phyloP scores from a whole-genome alignment of 2,113 vertebrate species.

The Myotis brandtii region DNA sequence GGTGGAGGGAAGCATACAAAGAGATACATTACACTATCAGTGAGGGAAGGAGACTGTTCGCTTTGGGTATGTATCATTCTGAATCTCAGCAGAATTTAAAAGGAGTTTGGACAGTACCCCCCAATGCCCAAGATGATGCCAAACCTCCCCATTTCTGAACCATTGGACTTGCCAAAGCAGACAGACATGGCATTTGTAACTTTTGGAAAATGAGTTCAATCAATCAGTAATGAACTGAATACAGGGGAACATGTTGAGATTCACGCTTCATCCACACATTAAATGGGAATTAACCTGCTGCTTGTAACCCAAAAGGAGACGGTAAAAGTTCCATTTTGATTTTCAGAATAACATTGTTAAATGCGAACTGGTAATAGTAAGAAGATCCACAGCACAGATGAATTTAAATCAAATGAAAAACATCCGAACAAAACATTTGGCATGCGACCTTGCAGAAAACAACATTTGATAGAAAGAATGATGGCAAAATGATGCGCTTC shows the following conservation, averaged over 20 bases:
- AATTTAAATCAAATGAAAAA: slow-evolving; percentile 29
- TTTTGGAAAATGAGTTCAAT: neutral
- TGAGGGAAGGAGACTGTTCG: neutral
- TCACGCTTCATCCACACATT: neutral
- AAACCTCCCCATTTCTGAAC: neutral
- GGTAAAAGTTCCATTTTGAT: neutral
- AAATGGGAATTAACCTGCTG: neutral
- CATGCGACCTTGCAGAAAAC: neutral
- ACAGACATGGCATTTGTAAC: neutral
- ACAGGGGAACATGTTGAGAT: neutral
- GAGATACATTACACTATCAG: neutral
- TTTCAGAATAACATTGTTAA: neutral
- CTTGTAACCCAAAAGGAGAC: neutral
- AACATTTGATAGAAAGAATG: neutral
- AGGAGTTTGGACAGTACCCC: neutral
- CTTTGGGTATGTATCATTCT: neutral
- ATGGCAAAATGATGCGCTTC: neutral
- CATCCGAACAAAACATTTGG: neutral
- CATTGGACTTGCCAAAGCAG: neutral
- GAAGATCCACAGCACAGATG: neutral
- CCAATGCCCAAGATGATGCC: too few relatives aligned
- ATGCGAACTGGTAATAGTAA: neutral
- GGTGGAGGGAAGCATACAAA: neutral
- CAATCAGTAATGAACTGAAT: neutral
- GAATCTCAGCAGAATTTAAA: neutral